phyloP scores from a whole-genome alignment of 2,797 vertebrate species.

The Phoebastria nigripes region DNA sequence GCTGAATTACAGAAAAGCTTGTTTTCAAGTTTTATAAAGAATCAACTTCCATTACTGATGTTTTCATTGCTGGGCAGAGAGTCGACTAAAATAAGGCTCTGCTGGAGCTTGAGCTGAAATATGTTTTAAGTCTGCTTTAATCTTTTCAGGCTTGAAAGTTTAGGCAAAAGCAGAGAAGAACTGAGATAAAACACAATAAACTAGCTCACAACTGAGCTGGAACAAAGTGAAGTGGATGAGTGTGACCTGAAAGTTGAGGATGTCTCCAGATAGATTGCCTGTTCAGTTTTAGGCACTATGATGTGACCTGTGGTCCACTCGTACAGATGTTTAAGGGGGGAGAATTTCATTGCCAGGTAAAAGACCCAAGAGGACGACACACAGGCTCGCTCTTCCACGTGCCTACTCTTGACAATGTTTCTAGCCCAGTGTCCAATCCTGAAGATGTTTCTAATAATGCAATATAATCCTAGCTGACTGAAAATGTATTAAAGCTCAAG shows the following conservation, averaged over 20 bases:
- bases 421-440: not conserved
- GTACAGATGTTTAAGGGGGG: not conserved
- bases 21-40: not conserved
- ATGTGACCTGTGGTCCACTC: not conserved
- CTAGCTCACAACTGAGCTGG: not conserved
- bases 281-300: not conserved
- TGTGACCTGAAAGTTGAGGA: not conserved
- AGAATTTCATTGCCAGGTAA: not conserved
- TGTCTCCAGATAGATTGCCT: not conserved
- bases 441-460: not conserved
- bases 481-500: not conserved
- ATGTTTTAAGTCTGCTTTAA: not conserved
- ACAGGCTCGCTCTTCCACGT: not conserved
- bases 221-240: not conserved
- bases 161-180: not conserved
- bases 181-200: not conserved
- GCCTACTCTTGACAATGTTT: not conserved
- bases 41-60: not conserved
- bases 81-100: not conserved
- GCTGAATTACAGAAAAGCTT: not conserved
- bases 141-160: not conserved
- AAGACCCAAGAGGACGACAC: not conserved
- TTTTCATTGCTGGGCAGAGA: not conserved
- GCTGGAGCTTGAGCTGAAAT: not conserved
- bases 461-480: not conserved